Base-by-base conservation (phyloP, 2,888 invertebrate species). In the Allophyes oxyacanthae region DNA sequence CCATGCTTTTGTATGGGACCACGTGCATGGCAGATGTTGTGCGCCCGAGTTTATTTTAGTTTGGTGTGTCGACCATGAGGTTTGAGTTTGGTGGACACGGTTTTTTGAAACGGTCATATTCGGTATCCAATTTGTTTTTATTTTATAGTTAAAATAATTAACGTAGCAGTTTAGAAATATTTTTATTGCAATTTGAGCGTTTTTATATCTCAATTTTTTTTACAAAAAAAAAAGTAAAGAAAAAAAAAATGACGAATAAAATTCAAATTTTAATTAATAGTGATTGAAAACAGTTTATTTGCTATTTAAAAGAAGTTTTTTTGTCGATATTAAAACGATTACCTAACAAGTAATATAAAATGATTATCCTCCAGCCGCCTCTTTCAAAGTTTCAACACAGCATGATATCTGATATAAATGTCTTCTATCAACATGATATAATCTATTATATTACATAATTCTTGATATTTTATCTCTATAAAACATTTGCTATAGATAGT, bases 1-100 rank as follows among this genome's bases (percentile, higher is more conserved):
- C 81, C 72, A 84, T 63, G 61, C 64, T 60, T 83, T 81, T 78
- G 72, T 77, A 50, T 41, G 8, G 11, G 56, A 76, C 85, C 90
- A 90, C 90, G 90, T 90, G 90, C 84, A 83, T 52, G 74, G 78
- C 90, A 90, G 90, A 90, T 90, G 87, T 57, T 81, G 85, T 64
- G 82, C 78, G 81, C 80, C 40, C 33, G 80, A 80, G 85, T 86
- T 78, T 82, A 79, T 83, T 83, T 84, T 81, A 71, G 79, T 66
- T 63, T 65, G 54, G 53, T 64, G 41, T 50, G 64, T 63, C 71
- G 63, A 58, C 73, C 72, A 64, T 66, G 53, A 15, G 48, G 8
- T 64, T 49, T 34, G 46, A 38, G 48, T 59, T 58, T 36, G 32
- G 14, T 20, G 40, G 59, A 37, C 13, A 9, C 6, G 4, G 26